Evolutionary conservation across 2,797 vertebrate species (phyloP), one percentile per base, ranked within the genome.

Genomic region (Alexandromys oeconomus): DNA sequence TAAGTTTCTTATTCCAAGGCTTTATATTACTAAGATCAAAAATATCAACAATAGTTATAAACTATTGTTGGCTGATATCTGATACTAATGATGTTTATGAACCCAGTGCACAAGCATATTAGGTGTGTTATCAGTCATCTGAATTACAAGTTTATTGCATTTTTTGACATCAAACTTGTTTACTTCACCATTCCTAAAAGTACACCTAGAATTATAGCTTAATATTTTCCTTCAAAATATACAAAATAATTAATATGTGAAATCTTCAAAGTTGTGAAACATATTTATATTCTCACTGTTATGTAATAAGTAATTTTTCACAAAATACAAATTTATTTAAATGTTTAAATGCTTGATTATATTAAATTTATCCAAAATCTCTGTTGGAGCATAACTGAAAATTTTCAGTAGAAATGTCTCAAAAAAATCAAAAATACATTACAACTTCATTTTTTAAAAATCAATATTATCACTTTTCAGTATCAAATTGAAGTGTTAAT

Each of bases 191-290:
- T 69, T 84, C 8, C 85, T 19, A 86, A 91, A 61, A 23, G 87
- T 48, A 92, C 1, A 85, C 19, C 40, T 87, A 71, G 82, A 65
- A 23, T 61, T 84, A 1, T 34, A 65, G 5, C 12, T 92, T 85
- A 92, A 73, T 5, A 86, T 80, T 94, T 96, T 0, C 54, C 81
- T 94, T 92, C 10, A 95, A 93, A 92, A 57, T 25, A 37, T 15
- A 31, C 74, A 77, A 48, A 84, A 43, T 6, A 81, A 74, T 87
- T 0, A 17, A 73, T 96, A 81, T 14, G 76, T 27, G 65, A 86
- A 92, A 12, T 0, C 3, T 71, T 5, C 15, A 61, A 65, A 19
- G 0, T 90, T 85, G 8, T 0, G 48, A 92, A 97, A 87, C 7
- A 34, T 48, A 81, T n/a, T 67, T 79, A 84, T 67, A 51, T 85